Base-by-base conservation (phyloP, 2,113 vertebrate species). In the Lepus timidus region DNA sequence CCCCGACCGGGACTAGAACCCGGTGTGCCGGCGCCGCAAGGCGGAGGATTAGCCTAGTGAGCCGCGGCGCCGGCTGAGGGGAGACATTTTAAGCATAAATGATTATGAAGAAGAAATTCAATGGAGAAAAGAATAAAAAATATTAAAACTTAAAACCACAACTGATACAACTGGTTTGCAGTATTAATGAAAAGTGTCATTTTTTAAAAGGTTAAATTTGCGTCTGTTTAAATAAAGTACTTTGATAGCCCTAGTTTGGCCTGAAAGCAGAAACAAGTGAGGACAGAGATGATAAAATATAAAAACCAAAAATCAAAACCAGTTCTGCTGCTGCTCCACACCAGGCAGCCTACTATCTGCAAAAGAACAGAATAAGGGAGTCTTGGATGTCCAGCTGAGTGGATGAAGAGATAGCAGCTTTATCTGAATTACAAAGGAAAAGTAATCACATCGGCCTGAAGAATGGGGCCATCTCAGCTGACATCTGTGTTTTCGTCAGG, bases 391-490 rank as follows among this genome's bases (percentile, higher is more conserved):
- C 12, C 6, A 65, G 44, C 33, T 62, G 51, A 89, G 61, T 86
- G 9, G 33, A 85, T 61, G 19, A 83, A 74, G 25, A 88, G 22
- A 91, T 82, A 85, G 23, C 49, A 58, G 20, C 75, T 93, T 93
- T 88, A 85, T 85, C 79, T 88, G 49, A 87, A 74, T 93, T 73
- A 82, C 49, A 96, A 96, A 90, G 39, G 36, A 93, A 81, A 89
- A 87, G 17, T 75, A 85, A 90, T 95, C 44, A 70, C 25, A 92
- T 71, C 22, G 65, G 31, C 1, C 3, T 85, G 3, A 6, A 90
- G 67, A 64, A 22, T 64, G 89, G 14, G 52, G 29, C 20, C 55
- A 39, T 84, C 20, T 81, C 55, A 61, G 23, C 11, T 90, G 81
- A 79, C 36, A 89, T 89, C 84, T 95, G 16, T 76, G 67, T 68